Evolutionary conservation across 2,888 invertebrate genomes (phyloP), one percentile per base, ranked within the genome.

Genomic region (Orthonevra nobilis): DNA sequence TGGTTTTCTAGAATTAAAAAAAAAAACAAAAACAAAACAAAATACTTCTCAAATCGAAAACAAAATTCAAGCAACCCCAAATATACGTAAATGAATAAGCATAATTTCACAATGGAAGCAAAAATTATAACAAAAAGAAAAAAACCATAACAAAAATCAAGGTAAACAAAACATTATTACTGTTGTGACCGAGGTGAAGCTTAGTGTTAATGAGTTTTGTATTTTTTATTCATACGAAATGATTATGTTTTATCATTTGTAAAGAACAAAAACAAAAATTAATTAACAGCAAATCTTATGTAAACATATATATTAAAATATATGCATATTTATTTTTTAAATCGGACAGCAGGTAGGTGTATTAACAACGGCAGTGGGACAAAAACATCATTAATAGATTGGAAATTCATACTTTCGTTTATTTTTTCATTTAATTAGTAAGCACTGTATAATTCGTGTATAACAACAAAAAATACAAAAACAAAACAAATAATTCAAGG

Each of bases 281-380:
- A 52, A 52, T 40, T 48, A 52, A 60, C 44, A 52, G 58, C 36
- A 70, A 46, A 19, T 46, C 56, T 56, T 26, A 19, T 60, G 66
- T n/a, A n/a, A n/a, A n/a, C n/a, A n/a, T n/a, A n/a, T n/a, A n/a
- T n/a, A n/a, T n/a, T n/a, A n/a, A n/a, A n/a, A n/a, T n/a, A n/a
- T n/a, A n/a, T n/a, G n/a, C n/a, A n/a, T 46, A 38, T 23, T 28
- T 30, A 48, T 52, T 60, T 14, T 32, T 30, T 32, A 52, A 48
- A 68, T 40, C 28, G 40, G 42, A 50, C 42, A 36, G 68, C 74
- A 68, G 66, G 64, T 54, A 73, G n/a, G 79, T 79, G 79, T 79
- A 79, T 79, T 42, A 73, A 79, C 73, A 79, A 73, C 56, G 38
- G 79, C 79, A 56, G 79, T 79, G 79, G 73, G 60, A 66, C 48